Conservation (phyloP, 2,888 invertebrate species). For the Oegoconia quadripuncta region DNA sequence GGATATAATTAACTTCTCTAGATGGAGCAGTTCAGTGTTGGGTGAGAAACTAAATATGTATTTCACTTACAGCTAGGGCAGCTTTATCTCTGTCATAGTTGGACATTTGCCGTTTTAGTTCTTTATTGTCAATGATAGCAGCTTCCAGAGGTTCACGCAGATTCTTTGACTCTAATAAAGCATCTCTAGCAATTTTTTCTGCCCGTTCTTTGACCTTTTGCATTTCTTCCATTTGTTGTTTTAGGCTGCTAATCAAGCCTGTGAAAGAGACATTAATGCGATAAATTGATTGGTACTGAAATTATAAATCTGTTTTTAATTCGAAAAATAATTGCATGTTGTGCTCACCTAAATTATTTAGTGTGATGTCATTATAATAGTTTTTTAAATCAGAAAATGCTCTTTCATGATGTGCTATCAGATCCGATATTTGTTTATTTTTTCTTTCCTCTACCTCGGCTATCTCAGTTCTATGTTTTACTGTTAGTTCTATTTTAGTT, state of each 20-base stretch:
- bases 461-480: constrained; percentile 89
- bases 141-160: constrained; percentile 85
- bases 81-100: constrained; percentile 92
- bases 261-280: constrained; percentile 6
- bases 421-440: constrained; percentile 89
- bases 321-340: too few species aligned
- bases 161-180: constrained; percentile 85
- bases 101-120: constrained; percentile 86
- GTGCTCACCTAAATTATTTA: constrained; percentile 89
- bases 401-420: constrained; percentile 90
- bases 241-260: constrained; percentile 90
- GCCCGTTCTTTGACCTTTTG: constrained; percentile 87
- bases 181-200: constrained; percentile 83
- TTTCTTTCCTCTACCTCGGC: constrained; percentile 95
- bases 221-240: constrained; percentile 87
- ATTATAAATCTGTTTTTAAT: constrained; percentile 3
- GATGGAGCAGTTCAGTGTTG: too few species aligned
- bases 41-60: too few species aligned
- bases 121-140: constrained; percentile 84
- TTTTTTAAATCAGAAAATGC: constrained; percentile 94
- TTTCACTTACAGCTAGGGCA: constrained; percentile 82
- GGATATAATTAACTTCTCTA: too few species aligned
- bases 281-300: neutral
- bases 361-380: constrained; percentile 96
- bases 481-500: constrained; percentile 84